phyloP scores from a whole-genome alignment of 2,888 invertebrate genomes.

The Callyntrura guangdongensis region DNA sequence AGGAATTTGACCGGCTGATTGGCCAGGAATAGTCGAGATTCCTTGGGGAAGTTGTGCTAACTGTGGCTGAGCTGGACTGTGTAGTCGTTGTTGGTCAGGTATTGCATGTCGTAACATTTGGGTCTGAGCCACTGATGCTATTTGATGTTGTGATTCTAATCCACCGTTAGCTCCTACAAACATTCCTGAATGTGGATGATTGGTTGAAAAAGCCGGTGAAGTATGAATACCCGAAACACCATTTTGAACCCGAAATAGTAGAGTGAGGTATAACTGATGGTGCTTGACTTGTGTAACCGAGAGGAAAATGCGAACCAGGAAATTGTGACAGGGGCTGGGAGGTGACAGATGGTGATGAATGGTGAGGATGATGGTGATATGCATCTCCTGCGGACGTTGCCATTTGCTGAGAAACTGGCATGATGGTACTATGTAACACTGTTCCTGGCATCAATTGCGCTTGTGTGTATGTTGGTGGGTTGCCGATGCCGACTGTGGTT shows the following conservation, averaged over 20 bases:
- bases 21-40: neutral
- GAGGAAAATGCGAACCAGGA: constrained; percentile 1
- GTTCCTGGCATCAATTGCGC: constrained; percentile 72
- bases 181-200: neutral
- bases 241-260: constrained; percentile 34
- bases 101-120: constrained; percentile 35
- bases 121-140: neutral
- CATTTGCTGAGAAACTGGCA: constrained; percentile 60
- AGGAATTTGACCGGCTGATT: neutral
- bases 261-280: neutral
- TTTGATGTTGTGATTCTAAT: neutral
- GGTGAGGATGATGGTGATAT: neutral
- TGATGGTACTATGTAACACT: constrained; percentile 49
- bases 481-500: constrained; percentile 6
- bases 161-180: neutral
- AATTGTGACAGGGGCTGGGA: constrained; percentile 21
- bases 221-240: neutral
- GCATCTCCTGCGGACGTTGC: constrained; percentile 38
- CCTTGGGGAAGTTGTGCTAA: constrained; percentile 3
- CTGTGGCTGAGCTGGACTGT: constrained; percentile 36
- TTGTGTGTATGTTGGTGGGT: constrained; percentile 70
- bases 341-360: neutral
- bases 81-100: constrained; percentile 36
- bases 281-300: constrained; percentile 35
- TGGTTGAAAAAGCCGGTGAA: neutral